Evolutionary conservation across 2,888 invertebrate genomes (phyloP).

Genomic region (Gymnosoma rotundatum): DNA sequence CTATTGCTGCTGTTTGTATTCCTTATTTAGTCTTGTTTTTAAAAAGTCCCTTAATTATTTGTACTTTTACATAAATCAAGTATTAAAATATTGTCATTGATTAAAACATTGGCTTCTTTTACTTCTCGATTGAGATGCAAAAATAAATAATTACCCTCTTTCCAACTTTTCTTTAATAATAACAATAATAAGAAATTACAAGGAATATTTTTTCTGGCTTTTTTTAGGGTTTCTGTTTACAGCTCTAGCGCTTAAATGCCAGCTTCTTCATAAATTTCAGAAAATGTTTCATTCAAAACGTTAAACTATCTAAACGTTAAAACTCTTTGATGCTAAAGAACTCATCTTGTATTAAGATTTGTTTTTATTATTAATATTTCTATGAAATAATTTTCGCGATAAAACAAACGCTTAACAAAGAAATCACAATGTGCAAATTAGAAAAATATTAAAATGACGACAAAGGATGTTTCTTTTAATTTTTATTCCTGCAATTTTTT

Average conservation of each 20-base stretch:
- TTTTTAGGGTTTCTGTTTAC: constrained; percentile 25
- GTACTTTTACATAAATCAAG: constrained; percentile 8
- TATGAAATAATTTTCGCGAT: constrained; percentile 52
- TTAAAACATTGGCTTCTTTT: constrained; percentile 65
- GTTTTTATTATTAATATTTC: constrained; percentile 10
- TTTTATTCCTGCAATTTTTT: not conserved
- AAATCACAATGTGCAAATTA: constrained; percentile 53
- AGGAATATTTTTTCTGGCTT: constrained; percentile 25
- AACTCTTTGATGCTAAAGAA: not conserved
- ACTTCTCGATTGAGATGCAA: constrained; percentile 58
- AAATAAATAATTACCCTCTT: constrained; percentile 63
- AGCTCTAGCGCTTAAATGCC: not conserved
- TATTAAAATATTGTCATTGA: constrained; percentile 55
- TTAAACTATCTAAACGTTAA: not conserved
- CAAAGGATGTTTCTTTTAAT: constrained; percentile 25
- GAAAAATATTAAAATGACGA: constrained; percentile 62
- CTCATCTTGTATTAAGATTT: not conserved
- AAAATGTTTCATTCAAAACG: not conserved
- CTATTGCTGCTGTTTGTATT: not conserved
- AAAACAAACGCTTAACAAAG: constrained; percentile 40
- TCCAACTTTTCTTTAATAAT: constrained; percentile 15
- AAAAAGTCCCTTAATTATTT: constrained; percentile 23
- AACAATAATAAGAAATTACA: constrained; percentile 22
- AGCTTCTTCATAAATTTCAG: not conserved
- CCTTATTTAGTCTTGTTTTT: not conserved